Conservation (phyloP, 2,888 invertebrate species). For the Sericinus montela region DNA sequence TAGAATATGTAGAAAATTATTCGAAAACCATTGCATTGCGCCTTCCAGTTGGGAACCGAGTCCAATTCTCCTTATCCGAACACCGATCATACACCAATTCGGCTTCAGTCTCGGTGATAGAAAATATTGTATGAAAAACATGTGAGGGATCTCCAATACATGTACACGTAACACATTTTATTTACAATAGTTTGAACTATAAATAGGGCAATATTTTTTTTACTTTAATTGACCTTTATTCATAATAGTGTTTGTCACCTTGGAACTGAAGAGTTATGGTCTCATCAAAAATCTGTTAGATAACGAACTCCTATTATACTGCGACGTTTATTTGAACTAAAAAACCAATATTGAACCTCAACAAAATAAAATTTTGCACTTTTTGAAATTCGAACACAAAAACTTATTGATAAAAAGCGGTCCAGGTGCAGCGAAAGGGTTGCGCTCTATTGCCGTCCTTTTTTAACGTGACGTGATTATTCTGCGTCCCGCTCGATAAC, state of each 20-base stretch:
- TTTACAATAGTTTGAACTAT: too few species aligned
- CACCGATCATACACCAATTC: too few species aligned
- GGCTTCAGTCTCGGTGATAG: too few species aligned
- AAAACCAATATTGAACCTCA: constrained; percentile 73
- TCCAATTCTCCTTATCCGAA: too few species aligned
- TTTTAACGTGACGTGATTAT: constrained; percentile 31
- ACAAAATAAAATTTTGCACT: constrained; percentile 70
- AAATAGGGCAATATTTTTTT: too few species aligned
- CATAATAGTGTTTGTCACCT: constrained; percentile 18
- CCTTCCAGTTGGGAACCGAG: too few species aligned
- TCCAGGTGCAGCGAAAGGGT: constrained; percentile 75
- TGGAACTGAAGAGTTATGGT: constrained; percentile 48
- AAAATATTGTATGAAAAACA: too few species aligned
- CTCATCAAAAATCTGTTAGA: constrained; percentile 53
- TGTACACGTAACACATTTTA: too few species aligned
- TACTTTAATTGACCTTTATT: not conserved
- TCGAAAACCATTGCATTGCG: too few species aligned
- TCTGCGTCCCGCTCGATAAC: constrained; percentile 52
- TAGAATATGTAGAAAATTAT: too few species aligned
- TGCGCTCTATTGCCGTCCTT: constrained; percentile 38
- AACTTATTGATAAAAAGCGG: constrained; percentile 49
- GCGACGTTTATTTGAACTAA: constrained; percentile 42
- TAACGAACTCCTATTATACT: constrained; percentile 68
- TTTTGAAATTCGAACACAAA: constrained; percentile 67
- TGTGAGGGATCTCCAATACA: too few species aligned